Conservation (phyloP, 2,888 invertebrate species). For the Dryococelus australis region DNA sequence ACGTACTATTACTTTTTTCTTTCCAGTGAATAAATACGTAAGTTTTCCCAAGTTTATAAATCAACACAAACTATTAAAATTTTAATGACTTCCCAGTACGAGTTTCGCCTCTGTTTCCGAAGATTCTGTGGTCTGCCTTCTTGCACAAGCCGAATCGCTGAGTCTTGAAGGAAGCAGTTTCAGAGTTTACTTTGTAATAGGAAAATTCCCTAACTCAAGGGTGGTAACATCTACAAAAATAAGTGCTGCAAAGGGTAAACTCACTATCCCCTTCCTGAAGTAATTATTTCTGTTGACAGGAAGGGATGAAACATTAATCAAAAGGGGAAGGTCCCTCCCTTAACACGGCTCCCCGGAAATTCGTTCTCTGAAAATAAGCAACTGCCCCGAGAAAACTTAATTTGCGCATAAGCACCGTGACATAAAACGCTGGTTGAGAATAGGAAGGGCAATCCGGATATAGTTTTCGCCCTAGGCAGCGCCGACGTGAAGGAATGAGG, state of each 20-base stretch:
- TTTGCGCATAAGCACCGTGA: neutral
- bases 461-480: no score
- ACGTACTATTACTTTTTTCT: no score
- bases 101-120: no score
- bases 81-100: no score
- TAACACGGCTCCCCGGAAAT: neutral
- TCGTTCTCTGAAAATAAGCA: neutral
- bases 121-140: neutral
- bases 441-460: no score
- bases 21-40: no score
- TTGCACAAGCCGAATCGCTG: neutral
- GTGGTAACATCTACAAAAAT: neutral
- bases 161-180: neutral
- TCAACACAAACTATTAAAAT: no score
- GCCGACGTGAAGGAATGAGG: no score
- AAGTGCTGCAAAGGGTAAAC: neutral
- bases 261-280: neutral
- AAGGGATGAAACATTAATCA: conserved; percentile 1
- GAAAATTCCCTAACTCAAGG: neutral
- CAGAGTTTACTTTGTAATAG: neutral
- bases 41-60: no score
- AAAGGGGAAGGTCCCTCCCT: neutral
- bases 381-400: neutral
- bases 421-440: neutral
- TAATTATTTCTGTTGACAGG: neutral